Conservation (phyloP, 2,888 invertebrate genomes). For the Marronus borbonicus region DNA sequence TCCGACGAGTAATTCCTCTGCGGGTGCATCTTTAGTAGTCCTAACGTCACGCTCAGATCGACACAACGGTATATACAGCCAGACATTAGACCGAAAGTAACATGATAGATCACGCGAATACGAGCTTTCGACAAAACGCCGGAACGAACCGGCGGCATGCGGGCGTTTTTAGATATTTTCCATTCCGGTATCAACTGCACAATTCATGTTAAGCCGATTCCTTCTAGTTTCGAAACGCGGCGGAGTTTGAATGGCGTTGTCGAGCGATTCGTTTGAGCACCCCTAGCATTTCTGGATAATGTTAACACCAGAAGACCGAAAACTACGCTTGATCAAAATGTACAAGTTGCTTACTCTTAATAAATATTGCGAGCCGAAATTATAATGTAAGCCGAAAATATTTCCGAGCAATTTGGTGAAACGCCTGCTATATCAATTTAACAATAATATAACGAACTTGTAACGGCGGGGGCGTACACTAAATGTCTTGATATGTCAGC, state of each 20-base stretch:
- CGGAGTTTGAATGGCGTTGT: slow-evolving; percentile 22
- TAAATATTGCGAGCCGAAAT: too few species aligned
- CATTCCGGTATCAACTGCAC: slow-evolving; percentile 50
- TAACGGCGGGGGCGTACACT: slow-evolving; percentile 14
- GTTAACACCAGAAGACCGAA: background rate
- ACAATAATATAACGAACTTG: background rate
- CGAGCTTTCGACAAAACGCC: slow-evolving; percentile 28
- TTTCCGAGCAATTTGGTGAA: too few species aligned
- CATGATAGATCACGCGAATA: slow-evolving; percentile 36
- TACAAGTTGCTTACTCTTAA: too few species aligned
- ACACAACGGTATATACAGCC: slow-evolving; percentile 9
- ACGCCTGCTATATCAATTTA: background rate
- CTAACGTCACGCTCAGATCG: slow-evolving; percentile 46
- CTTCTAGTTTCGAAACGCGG: slow-evolving; percentile 50
- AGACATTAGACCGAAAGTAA: slow-evolving; percentile 34
- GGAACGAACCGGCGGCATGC: slow-evolving; percentile 20
- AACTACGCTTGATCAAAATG: background rate
- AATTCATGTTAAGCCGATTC: slow-evolving; percentile 55
- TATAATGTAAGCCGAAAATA: too few species aligned
- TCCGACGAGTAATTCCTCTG: slow-evolving; percentile 64
- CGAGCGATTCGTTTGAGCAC: slow-evolving; percentile 14
- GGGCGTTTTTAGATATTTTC: slow-evolving; percentile 45
- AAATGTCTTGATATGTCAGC: slow-evolving; percentile 23
- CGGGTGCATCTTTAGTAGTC: slow-evolving; percentile 60
- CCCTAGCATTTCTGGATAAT: slow-evolving; percentile 12